Conservation (phyloP, 2,113 vertebrate species). For the Trachemys scripta region DNA sequence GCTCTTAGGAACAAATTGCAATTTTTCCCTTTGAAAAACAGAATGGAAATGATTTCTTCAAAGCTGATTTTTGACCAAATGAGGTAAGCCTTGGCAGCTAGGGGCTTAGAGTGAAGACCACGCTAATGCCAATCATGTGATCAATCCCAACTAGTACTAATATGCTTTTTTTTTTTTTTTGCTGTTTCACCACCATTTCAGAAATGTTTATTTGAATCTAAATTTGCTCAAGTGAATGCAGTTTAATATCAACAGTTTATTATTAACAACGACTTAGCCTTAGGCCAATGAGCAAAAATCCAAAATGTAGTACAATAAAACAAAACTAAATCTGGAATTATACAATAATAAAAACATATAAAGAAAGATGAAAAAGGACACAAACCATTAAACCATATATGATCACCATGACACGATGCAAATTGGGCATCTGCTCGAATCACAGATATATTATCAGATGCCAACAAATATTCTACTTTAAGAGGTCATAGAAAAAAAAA, state of each 20-base stretch:
- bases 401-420: background rate
- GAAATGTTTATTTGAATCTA: constrained; percentile 36
- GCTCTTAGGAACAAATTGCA: background rate
- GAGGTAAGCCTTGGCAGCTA: constrained; percentile 19
- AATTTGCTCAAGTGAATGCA: background rate
- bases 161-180: background rate
- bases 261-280: background rate
- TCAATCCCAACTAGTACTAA: background rate
- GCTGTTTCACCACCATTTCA: background rate
- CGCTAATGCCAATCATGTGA: background rate
- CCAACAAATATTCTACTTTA: background rate
- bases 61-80: background rate
- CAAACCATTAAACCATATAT: background rate
- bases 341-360: background rate
- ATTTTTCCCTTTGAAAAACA: background rate
- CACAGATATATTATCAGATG: background rate
- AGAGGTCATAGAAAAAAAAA: background rate
- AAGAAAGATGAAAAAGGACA: background rate
- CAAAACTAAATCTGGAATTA: background rate
- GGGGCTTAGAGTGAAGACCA: background rate
- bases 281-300: background rate
- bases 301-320: background rate
- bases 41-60: background rate
- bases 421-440: background rate
- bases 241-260: background rate